phyloP scores from a whole-genome alignment of 2,888 invertebrate species.

The Chaetogeoica ovagalla region DNA sequence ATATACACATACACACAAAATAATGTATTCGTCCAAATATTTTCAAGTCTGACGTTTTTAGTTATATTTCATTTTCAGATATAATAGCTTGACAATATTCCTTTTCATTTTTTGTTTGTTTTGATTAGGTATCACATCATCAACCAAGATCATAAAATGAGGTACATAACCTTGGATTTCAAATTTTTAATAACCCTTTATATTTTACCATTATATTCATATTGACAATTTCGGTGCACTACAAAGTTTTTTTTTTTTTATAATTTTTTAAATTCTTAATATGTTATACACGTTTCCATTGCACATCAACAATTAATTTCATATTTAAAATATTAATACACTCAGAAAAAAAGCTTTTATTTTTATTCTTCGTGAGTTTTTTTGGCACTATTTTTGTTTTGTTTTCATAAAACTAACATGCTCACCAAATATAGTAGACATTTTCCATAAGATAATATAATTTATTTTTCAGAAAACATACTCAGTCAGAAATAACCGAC shows the following conservation, averaged over 20 bases:
- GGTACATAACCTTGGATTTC: conserved; percentile 28
- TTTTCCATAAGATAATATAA: not conserved
- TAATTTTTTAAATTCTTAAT: not conserved
- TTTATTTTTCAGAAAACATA: conserved; percentile 24
- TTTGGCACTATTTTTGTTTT: conserved; percentile 1
- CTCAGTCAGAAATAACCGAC: not conserved
- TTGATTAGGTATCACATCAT: conserved; percentile 35
- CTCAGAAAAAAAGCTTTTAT: not conserved
- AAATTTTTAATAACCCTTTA: conserved; percentile 10
- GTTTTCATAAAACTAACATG: not conserved
- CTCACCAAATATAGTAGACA: not conserved
- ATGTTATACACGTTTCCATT: not conserved
- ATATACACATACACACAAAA: too few species aligned
- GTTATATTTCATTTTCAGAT: too few species aligned
- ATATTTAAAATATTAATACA: conserved; percentile 1
- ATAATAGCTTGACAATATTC: not conserved
- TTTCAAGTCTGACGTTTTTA: too few species aligned
- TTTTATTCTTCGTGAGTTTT: not conserved
- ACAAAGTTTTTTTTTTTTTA: not conserved
- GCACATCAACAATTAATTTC: not conserved
- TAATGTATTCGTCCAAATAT: too few species aligned
- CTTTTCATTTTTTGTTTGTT: conserved; percentile 17
- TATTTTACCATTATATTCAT: not conserved
- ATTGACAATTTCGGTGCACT: not conserved
- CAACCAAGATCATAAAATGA: conserved; percentile 5